Base-by-base conservation (phyloP, 2,888 invertebrate genomes). In the Anagyrus pseudococci region DNA sequence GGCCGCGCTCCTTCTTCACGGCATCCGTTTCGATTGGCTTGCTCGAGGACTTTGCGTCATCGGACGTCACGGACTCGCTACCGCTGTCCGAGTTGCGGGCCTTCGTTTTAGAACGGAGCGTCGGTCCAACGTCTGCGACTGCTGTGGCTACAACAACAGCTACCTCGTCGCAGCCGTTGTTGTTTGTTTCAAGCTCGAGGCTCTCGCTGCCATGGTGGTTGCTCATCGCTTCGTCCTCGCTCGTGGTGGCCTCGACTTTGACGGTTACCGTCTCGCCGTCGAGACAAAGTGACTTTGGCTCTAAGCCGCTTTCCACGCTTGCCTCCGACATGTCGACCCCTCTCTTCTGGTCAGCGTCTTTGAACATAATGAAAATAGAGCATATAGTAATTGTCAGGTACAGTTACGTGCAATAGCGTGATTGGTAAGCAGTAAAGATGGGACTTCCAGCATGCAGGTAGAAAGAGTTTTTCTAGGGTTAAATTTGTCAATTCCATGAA, bases 101-200 rank as follows among this genome's bases (percentile, higher is more conserved):
- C 67, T 80, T 80, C 40, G 79, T 79, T 65, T 79, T 81, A 1
- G 81, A 80, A 15, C 81, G 72, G 46, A 80, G 67, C 44, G 71
- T 79, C 25, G 80, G 80, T 4, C 66, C 66, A 13, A 56, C 53
- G 4, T 66, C 66, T 2, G 48, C 61, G 33, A 40, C 46, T 3
- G 22, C 25, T 13, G 23, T 29, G n/a, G 17, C 20, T 20, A 58
- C n/a, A n/a, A n/a, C n/a, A n/a, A n/a, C n/a, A n/a, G n/a, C n/a
- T n/a, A n/a, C 54, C 20, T 40, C 37, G 17, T 78, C 79, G 62
- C 76, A 78, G 61, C 77, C 74, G 50, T 79, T 79, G 56, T 80
- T 81, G 61, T 78, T 79, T 29, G 77, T 77, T 58, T 80, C 80
- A 62, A 76, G 77, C 7, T 64, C 53, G 7, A 46, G 2, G 13